Conservation (phyloP, 2,113 vertebrate genomes). For the Sprattus sprattus region DNA sequence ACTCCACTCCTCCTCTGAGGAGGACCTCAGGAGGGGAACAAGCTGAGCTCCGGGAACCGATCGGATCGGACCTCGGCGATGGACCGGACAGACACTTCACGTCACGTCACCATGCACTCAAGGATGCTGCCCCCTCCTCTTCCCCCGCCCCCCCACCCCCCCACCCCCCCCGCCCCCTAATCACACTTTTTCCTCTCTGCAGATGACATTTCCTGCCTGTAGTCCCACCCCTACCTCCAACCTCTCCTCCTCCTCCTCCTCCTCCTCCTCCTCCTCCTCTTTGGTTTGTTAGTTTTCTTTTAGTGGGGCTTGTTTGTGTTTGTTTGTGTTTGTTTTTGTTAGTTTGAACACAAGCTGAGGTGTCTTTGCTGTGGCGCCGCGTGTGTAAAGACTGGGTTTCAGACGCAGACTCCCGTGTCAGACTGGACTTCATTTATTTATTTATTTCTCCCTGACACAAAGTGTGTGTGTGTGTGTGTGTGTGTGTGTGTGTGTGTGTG, state of each 20-base stretch:
- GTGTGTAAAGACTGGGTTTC: slow-evolving; percentile 58
- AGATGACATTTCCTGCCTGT: neutral
- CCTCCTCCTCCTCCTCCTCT: neutral
- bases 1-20: neutral
- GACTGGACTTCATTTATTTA: slow-evolving; percentile 79
- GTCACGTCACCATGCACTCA: neutral
- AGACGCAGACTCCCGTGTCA: slow-evolving; percentile 71
- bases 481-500: slow-evolving; percentile 27
- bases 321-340: slow-evolving; percentile 65
- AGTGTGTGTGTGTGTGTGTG: slow-evolving; percentile 32
- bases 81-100: neutral
- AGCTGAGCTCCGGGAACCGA: neutral
- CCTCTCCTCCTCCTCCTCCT: neutral
- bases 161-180: neutral
- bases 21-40: neutral
- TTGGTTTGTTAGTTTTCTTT: slow-evolving; percentile 51
- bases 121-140: neutral
- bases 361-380: slow-evolving; percentile 61
- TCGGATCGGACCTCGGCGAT: no score
- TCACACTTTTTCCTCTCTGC: neutral
- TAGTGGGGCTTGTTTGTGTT: slow-evolving; percentile 45
- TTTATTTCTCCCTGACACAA: slow-evolving; percentile 72
- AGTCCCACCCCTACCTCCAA: neutral
- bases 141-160: slow-evolving; percentile 29
- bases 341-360: slow-evolving; percentile 57